These are phyloP conservation scores for Epirrita christyi DNA, from an alignment of 2,888 invertebrate species.

Conservation along the genomic window DNA sequence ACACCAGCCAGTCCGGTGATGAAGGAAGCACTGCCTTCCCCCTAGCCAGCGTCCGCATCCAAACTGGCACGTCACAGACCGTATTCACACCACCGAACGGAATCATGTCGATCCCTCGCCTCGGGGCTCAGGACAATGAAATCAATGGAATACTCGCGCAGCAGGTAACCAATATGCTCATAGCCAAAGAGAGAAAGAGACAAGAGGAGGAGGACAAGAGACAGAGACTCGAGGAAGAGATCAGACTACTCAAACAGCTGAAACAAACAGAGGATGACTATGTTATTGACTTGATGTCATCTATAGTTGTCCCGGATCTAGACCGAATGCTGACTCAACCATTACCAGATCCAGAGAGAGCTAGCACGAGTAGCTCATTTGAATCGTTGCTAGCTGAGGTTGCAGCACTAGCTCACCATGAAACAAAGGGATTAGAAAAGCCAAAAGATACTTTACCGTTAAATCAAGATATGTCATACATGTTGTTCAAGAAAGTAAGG, in stretches of 20 bases:
- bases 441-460: conserved; percentile 25
- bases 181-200: conserved; percentile 62
- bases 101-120: conserved; percentile 58
- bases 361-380: conserved; percentile 52
- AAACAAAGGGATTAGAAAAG: conserved; percentile 5
- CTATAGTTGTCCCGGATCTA: conserved; percentile 49
- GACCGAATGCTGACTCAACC: conserved; percentile 29
- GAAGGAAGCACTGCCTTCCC: conserved; percentile 38
- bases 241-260: conserved; percentile 48
- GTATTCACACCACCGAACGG: conserved; percentile 45
- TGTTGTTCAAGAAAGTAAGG: conserved; percentile 54
- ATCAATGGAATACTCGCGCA: conserved; percentile 59
- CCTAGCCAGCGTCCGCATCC: conserved; percentile 29
- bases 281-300: conserved; percentile 67
- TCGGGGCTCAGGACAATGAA: conserved; percentile 51
- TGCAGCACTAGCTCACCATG: conserved; percentile 2
- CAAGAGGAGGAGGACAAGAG: conserved; percentile 55
- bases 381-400: conserved; percentile 57
- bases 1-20: conserved; percentile 44
- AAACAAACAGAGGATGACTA: conserved; percentile 50
- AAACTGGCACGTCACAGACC: conserved; percentile 26
- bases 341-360: conserved; percentile 24
- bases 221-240: conserved; percentile 52
- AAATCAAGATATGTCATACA: conserved; percentile 62
- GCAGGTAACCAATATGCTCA: conserved; percentile 73